Base-by-base conservation (phyloP, 2,888 invertebrate genomes). In the Chalcis sispes region DNA sequence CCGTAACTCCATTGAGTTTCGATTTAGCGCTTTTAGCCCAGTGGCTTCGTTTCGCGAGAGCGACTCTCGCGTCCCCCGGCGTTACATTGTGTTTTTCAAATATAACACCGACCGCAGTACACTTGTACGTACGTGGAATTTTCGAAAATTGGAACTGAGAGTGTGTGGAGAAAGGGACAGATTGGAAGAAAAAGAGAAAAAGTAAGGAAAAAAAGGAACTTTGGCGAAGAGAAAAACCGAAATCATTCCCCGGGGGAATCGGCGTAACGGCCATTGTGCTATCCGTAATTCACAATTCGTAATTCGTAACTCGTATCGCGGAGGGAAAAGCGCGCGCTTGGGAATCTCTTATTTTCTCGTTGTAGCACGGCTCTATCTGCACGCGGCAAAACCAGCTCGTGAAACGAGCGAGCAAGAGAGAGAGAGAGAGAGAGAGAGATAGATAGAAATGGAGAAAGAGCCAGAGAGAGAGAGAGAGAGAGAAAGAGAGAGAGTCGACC, bases 311-410 rank as follows among this genome's bases (percentile, higher is more conserved):
- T 81, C 83, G 82, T 82, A 70, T 62, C 40, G 61, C 56, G 36
- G 54, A 27, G 62, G 64, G 25, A 59, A 67, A 70, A 50, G 65
- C 80, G 79, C 79, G 80, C 80, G 78, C 79, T 72, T 82, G 83
- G 72, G 75, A 82, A 85, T 85, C 84, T 85, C 84, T 85, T 85
- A 85, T 85, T 85, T 86, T 84, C 82, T 80, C 82, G 81, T 81
- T 81, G 82, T 82, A 83, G 83, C 82, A 81, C 80, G 13, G 18
- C n/a, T n/a, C n/a, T n/a, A n/a, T n/a, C n/a, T n/a, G 61, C 7
- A 42, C 23, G 46, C 54, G 10, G 29, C 54, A n/a, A 13, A 7
- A 7, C 2, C 42, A 42, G 13, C 32, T 20, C 79, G 80, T 75
- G 66, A 20, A 59, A 54, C 61, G 32, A 40, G 32, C 46, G 46